A percentile compares a stretch with the other conserved stretches of the same genome.
Evolutionary conservation across 2,888 invertebrate species (phyloP).

Genomic region (Blastobasis adustella): DNA sequence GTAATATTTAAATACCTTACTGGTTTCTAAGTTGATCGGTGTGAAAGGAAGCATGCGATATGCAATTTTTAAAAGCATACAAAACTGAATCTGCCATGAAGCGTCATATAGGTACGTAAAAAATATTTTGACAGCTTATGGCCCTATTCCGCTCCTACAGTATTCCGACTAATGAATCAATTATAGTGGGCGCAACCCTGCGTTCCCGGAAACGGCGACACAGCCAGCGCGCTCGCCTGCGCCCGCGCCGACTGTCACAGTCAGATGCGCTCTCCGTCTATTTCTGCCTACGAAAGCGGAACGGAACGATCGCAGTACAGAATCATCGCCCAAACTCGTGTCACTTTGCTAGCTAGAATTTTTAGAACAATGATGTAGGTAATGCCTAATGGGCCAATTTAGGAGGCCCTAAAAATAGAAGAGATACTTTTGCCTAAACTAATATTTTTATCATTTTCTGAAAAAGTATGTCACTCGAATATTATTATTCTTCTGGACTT

Average conservation of each 20-base stretch:
- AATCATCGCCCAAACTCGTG: constrained; percentile 27
- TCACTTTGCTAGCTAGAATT: constrained; percentile 40
- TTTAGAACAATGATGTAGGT: background rate
- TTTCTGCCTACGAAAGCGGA: constrained; percentile 65
- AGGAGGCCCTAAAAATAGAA: constrained; percentile 3
- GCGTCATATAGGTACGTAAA: too few relatives aligned
- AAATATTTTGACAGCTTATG: too few relatives aligned
- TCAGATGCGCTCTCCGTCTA: constrained; percentile 35
- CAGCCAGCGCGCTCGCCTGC: constrained; percentile 39
- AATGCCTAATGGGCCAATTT: constrained; percentile 12
- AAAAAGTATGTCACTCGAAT: background rate
- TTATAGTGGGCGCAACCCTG: too few relatives aligned
- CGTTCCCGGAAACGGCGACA: constrained; percentile 7
- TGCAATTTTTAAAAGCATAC: too few relatives aligned
- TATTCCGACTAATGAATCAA: too few relatives aligned
- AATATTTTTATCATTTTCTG: background rate
- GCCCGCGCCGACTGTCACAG: constrained; percentile 20
- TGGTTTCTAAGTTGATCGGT: too few relatives aligned
- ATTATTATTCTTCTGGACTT: too few relatives aligned
- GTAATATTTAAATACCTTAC: too few relatives aligned
- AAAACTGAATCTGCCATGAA: too few relatives aligned
- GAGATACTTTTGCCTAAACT: background rate
- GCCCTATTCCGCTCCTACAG: too few relatives aligned
- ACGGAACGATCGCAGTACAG: constrained; percentile 22
- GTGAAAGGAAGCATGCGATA: too few relatives aligned